Base-by-base conservation (phyloP, 2,888 invertebrate genomes). In the Dasysyrphus albostriatus region DNA sequence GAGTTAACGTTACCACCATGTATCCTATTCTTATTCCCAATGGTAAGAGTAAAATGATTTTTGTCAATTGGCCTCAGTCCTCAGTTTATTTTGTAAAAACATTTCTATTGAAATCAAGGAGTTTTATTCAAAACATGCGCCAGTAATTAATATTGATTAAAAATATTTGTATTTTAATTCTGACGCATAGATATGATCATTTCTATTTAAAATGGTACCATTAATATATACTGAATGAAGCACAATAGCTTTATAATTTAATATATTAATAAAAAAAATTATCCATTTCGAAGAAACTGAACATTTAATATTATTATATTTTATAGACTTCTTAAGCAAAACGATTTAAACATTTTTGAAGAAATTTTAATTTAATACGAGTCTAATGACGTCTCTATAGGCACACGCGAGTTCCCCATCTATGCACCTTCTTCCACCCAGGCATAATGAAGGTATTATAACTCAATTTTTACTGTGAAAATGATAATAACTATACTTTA, bases 401-500 rank as follows among this genome's bases (percentile, higher is more conserved):
- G 19, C 67, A 74, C 78, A 83, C 78, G 61, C 74, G 7, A 74
- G 37, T 24, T 3, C 44, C 24, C 16, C 65, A 29, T 9, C 44
- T 63, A n/a, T n/a, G n/a, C n/a, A n/a, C 7, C 14, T 5, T 56
- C 8, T 32, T 1, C 3, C 3, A 16, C 0, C 37, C 67, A 44
- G 49, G 49, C 49, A 54, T 73, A 51, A 51, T 49, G 51, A 69
- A 44, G 32, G 24, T 37, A 42, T 67, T 39, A 83, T 69, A 54
- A 63, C 59, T 61, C 39, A 54, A 47, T 63, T 74, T 56, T 39
- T 54, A 61, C 78, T 83, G 39, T 83, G 19, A 63, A 74, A 70
- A 56, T 69, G 44, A 79, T 34, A 65, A 65, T 65, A n/a, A n/a
- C n/a, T 37, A 58, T 51, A 67, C 47, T 51, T 80, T n/a, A 79